Percentiles rank a stretch among this genome's conserved stretches.
These are phyloP conservation scores for Tribolium castaneum DNA, from an alignment of 1,140 invertebrate species.

Conservation along the genomic window DNA sequence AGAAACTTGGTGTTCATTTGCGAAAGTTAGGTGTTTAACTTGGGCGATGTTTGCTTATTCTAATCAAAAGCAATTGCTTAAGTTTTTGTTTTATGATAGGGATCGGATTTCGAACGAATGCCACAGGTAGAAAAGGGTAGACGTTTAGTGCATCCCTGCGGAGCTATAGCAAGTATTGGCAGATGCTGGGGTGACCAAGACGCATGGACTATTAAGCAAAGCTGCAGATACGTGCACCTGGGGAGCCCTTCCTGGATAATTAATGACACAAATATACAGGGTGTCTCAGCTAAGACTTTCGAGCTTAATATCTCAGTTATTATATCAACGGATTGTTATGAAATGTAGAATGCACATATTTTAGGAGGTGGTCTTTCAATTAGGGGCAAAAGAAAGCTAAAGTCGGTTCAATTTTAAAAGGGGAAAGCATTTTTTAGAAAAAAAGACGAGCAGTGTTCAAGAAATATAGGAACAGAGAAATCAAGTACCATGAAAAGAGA, in stretches of 20 bases:
- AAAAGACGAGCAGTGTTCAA: too few species aligned
- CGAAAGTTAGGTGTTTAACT: constrained; percentile 12
- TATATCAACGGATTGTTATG: too few species aligned
- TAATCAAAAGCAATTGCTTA: constrained; percentile 13
- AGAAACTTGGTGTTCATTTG: constrained; percentile 24
- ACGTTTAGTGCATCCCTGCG: constrained; percentile 43
- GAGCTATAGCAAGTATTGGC: constrained; percentile 44
- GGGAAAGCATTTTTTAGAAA: too few species aligned
- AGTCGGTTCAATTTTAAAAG: too few species aligned
- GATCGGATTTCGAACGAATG: not conserved
- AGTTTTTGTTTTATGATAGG: not conserved
- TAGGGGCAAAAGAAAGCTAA: too few species aligned
- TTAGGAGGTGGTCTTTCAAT: too few species aligned
- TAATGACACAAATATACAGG: constrained; percentile 33
- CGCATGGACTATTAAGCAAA: constrained; percentile 56
- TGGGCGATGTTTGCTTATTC: constrained; percentile 14
- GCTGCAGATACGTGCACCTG: constrained; percentile 52
- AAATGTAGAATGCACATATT: too few species aligned
- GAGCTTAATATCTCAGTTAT: too few species aligned
- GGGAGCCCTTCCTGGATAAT: constrained; percentile 54
- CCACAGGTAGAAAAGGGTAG: not conserved
- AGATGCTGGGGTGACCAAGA: constrained; percentile 42
- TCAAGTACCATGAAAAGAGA: too few species aligned
- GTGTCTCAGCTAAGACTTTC: too few species aligned
- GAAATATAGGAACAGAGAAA: too few species aligned